Evolutionary conservation across 2,888 invertebrate genomes (phyloP).

Genomic region (Hirtodrosophila trivittata): DNA sequence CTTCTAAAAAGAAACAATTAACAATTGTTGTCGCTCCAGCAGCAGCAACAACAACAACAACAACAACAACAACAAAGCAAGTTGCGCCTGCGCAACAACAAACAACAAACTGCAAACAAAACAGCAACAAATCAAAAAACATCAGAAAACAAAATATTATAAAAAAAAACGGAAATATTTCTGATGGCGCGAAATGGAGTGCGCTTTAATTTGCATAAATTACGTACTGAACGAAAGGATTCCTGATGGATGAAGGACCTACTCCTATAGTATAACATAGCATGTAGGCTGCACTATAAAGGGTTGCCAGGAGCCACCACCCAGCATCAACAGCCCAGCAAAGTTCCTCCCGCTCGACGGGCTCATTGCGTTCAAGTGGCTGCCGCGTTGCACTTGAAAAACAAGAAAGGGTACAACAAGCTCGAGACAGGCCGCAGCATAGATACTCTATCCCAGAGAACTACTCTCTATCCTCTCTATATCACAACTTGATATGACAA

Average conservation of each 20-base stretch:
- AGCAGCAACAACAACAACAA: conserved; percentile 32
- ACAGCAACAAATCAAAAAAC: conserved; percentile 60
- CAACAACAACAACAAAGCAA: conserved; percentile 8
- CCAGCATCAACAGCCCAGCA: conserved; percentile 27
- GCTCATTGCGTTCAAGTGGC: conserved; percentile 56
- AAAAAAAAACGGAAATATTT: conserved; percentile 50
- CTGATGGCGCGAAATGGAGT: conserved; percentile 75
- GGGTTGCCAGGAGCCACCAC: conserved; percentile 53
- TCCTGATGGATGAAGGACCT: conserved; percentile 24
- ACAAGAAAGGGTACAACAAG: conserved; percentile 1
- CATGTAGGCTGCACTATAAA: conserved; percentile 13
- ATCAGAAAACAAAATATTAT: conserved; percentile 18
- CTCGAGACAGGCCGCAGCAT: background rate
- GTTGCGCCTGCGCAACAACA: conserved; percentile 66
- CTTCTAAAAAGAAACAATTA: conserved; percentile 66
- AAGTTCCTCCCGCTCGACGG: conserved; percentile 40
- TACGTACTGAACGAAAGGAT: conserved; percentile 41
- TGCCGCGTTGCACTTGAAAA: conserved; percentile 59
- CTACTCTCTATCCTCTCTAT: too few relatives aligned
- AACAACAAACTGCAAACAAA: conserved; percentile 45
- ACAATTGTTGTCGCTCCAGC: conserved; percentile 69
- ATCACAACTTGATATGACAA: too few relatives aligned
- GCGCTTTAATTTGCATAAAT: conserved; percentile 79
- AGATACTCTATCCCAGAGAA: conserved; percentile 36
- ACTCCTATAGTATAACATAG: too few relatives aligned